phyloP scores from a whole-genome alignment of 1,140 invertebrate genomes.

The Oscheius sp. region DNA sequence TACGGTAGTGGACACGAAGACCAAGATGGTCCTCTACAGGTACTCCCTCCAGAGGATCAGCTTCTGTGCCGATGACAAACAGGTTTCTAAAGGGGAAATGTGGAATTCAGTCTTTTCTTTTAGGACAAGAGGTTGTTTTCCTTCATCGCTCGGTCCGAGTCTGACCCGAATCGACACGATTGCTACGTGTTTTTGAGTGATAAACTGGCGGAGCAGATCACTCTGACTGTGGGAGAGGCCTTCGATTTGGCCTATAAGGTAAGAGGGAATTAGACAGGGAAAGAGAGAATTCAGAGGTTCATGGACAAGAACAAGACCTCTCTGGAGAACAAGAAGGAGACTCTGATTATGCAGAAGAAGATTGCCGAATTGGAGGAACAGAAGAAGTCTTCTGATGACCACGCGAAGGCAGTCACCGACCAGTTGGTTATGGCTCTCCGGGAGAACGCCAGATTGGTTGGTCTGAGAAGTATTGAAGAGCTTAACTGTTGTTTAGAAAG shows the following conservation, averaged over 20 bases:
- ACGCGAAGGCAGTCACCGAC: slow-evolving; percentile 30
- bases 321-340: slow-evolving; percentile 45
- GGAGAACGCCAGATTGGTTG: background rate
- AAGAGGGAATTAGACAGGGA: background rate
- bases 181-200: slow-evolving; percentile 57
- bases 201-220: slow-evolving; percentile 56
- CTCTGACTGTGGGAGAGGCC: slow-evolving; percentile 54
- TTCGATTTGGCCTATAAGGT: slow-evolving; percentile 55
- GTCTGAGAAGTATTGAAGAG: background rate
- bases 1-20: slow-evolving; percentile 45
- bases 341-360: slow-evolving; percentile 45
- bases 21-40: slow-evolving; percentile 39
- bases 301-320: slow-evolving; percentile 43
- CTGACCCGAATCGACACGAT: slow-evolving; percentile 30
- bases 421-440: slow-evolving; percentile 17
- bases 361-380: slow-evolving; percentile 52
- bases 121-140: slow-evolving; percentile 55
- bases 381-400: slow-evolving; percentile 4
- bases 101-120: slow-evolving; percentile 13
- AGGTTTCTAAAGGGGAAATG: slow-evolving; percentile 35
- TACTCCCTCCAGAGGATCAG: slow-evolving; percentile 51
- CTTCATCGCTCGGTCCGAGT: slow-evolving; percentile 51
- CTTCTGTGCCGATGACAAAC: slow-evolving; percentile 57
- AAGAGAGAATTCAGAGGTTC: slow-evolving; percentile 39
- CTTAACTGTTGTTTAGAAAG: background rate